Evolutionary conservation across 2,888 invertebrate genomes (phyloP).

Genomic region (Cybosia mesomella): DNA sequence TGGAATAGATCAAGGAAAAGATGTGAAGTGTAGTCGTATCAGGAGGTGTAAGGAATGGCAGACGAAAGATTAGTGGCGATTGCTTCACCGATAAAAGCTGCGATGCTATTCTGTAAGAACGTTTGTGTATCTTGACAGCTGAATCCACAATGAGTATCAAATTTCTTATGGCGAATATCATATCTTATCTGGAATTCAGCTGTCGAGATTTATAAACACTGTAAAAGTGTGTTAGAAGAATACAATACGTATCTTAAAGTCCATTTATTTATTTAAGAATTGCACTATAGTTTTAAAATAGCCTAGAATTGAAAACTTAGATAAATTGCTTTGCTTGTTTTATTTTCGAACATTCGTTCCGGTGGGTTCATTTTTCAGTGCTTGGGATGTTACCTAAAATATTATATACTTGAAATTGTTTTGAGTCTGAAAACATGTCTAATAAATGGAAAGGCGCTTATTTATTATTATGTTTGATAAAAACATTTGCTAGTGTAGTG

Average conservation of each 20-base stretch:
- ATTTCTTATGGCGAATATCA: too few relatives aligned
- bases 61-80: too few relatives aligned
- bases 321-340: not conserved
- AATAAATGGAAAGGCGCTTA: not conserved
- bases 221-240: too few relatives aligned
- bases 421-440: not conserved
- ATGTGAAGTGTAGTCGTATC: too few relatives aligned
- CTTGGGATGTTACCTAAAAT: not conserved
- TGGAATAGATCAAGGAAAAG: too few relatives aligned
- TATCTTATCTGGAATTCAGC: too few relatives aligned
- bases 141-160: too few relatives aligned
- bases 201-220: too few relatives aligned
- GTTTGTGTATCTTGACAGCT: too few relatives aligned
- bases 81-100: too few relatives aligned
- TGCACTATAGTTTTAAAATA: not conserved
- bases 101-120: too few relatives aligned
- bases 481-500: not conserved
- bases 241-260: not conserved
- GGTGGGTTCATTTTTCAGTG: not conserved
- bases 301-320: not conserved
- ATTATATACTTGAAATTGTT: not conserved
- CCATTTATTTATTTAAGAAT: not conserved
- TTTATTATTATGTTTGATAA: not conserved
- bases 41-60: too few relatives aligned
- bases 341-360: not conserved